Base-by-base conservation (phyloP, 2,113 vertebrate species). In the Burhinus oedicnemus region DNA sequence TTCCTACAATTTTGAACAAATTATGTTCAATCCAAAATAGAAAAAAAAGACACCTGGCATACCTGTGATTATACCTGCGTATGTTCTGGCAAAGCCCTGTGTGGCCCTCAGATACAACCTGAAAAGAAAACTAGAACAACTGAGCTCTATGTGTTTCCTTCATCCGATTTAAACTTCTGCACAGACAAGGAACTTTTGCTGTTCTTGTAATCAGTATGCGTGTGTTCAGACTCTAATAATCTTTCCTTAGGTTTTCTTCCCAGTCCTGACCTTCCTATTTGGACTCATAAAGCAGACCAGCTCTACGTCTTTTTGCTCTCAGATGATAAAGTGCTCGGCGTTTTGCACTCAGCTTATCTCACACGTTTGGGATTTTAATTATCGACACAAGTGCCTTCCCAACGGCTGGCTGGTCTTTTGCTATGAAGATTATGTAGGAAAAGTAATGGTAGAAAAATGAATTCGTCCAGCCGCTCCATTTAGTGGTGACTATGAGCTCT, bases 341-440 rank as follows among this genome's bases (percentile, higher is more conserved):
- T 84, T 90, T 92, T 78, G 77, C 65, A 61, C 69, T 89, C 80
- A 26, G 65, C 52, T 95, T 91, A 64, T 93, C 57, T 93, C 94
- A 79, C 21, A 68, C 38, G 11, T 72, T 79, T 42, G 74, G 84
- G 89, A 87, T 87, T 94, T 95, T 94, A 93, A 91, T 95, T 94
- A 94, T 58, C 15, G 6, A 87, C 54, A 66, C 70, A 55, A 92
- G 77, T 15, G 84, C 68, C 42, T 83, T 89, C 84, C 74, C 54
- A 91, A 89, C 92, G 86, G 47, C 74, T 45, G 81, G 20, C 10
- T n/a, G 70, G 44, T 79, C 70, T 76, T 87, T 47, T 1, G 2
- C 25, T 15, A 60, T 19, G 62, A 82, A 84, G 77, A 84, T 79
- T 80, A 68, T 5, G 15, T 5, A 34, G 58, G 72, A 51, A 91